Conservation (phyloP, 2,113 vertebrate genomes). For the Artemisiospiza belli region DNA sequence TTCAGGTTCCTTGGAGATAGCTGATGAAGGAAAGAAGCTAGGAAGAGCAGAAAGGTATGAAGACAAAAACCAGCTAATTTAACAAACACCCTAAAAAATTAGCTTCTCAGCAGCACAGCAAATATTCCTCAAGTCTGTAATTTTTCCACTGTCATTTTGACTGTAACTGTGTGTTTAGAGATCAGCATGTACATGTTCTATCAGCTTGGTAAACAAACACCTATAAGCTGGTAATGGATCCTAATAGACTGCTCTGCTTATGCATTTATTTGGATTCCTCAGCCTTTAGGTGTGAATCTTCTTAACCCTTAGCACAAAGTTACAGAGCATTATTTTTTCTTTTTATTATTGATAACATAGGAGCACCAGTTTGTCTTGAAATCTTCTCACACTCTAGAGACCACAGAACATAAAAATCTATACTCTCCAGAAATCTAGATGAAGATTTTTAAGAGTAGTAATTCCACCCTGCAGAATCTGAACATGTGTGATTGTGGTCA, state of each 20-base stretch:
- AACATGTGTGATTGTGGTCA: background rate
- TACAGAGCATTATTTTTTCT: background rate
- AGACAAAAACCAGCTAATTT: background rate
- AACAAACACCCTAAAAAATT: background rate
- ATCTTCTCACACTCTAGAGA: background rate
- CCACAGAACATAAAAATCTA: background rate
- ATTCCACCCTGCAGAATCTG: background rate
- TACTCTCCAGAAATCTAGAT: background rate
- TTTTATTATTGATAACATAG: background rate
- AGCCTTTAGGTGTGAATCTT: background rate
- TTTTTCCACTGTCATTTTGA: background rate
- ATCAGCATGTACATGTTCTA: background rate
- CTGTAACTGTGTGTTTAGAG: background rate
- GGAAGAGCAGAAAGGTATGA: background rate
- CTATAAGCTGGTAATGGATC: background rate
- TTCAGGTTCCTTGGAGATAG: background rate
- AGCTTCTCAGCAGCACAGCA: background rate
- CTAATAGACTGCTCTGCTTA: background rate
- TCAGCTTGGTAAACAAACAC: background rate
- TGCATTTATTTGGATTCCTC: background rate
- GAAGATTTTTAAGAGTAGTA: background rate
- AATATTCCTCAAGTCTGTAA: background rate
- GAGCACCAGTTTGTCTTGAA: background rate
- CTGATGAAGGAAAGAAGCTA: background rate
- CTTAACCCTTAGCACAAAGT: background rate